Evolutionary conservation across 2,888 invertebrate genomes (phyloP), one percentile per base, ranked within the genome.

Genomic region (Anthophora plumipes): DNA sequence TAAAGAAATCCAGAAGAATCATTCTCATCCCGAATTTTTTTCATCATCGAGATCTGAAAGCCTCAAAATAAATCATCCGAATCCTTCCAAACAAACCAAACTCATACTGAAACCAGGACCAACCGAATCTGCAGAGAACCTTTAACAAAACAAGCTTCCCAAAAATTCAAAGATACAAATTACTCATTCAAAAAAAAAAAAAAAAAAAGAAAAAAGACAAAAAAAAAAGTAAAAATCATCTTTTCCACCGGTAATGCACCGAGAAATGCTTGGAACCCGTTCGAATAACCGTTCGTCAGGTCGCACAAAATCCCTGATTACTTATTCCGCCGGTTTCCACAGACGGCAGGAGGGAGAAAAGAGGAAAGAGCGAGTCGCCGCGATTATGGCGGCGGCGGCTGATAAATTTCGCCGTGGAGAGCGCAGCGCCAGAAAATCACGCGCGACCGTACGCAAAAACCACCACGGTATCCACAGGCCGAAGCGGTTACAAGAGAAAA

Each of bases 381-480:
- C 59, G 52, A 71, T 83, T 75, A 76, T 74, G 68, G 74, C 74
- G 52, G 57, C 57, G 69, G 61, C 39, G 66, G 55, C 73, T 60
- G 76, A 83, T 77, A 80, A 83, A 80, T 57, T 67, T 80, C 55
- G 22, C 61, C 74, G 31, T 31, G 31, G 31, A 31, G 31, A 31
- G 31, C 31, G 31, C 31, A 3, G 31, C 31, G 31, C 41, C 60
- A 60, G 67, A 74, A 64, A 67, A 77, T 76, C 77, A 60, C 66
- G 59, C 66, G 54, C 52, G 20, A 22, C 63, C 43, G 17, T 14
- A 46, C 46, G 46, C 31, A 31, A 31, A 31, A 20, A 6, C 22
- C 17, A 41, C 43, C 61, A 43, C 17, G 14, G 0, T 20, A 17
- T 4, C 17, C 8, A 11, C 5, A 39, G 8, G 11, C 20, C 20